Conservation (phyloP, 2,113 vertebrate genomes). For the Hippotragus niger region DNA sequence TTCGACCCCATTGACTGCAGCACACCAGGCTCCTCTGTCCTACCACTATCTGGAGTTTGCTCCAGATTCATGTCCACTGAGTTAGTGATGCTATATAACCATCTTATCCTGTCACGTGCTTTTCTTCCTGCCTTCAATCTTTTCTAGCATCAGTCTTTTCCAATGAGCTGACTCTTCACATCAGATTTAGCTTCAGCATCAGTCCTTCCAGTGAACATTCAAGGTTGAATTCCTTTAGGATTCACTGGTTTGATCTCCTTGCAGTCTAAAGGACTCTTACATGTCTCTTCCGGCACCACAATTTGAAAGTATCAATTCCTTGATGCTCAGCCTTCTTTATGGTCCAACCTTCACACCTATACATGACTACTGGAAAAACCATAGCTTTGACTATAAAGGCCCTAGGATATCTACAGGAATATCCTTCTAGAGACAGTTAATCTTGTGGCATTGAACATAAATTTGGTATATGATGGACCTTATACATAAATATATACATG, state of each 20-base stretch:
- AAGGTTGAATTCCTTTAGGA: neutral
- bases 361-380: neutral
- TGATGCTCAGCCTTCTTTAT: neutral
- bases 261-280: neutral
- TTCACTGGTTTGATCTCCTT: neutral
- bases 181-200: neutral
- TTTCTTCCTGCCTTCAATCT: neutral
- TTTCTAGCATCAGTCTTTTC: neutral
- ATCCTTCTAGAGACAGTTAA: neutral
- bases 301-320: neutral
- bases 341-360: neutral
- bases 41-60: neutral
- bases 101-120: neutral
- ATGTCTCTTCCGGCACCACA: neutral
- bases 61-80: neutral
- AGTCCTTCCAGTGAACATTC: neutral
- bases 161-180: neutral
- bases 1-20: neutral
- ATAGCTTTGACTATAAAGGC: neutral
- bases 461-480: neutral
- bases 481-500: rapidly evolving
- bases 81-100: neutral
- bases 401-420: too few species aligned
- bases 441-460: neutral
- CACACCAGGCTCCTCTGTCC: neutral